Evolutionary conservation across 2,113 vertebrate genomes (phyloP).

Genomic region (Amphiprion percula): DNA sequence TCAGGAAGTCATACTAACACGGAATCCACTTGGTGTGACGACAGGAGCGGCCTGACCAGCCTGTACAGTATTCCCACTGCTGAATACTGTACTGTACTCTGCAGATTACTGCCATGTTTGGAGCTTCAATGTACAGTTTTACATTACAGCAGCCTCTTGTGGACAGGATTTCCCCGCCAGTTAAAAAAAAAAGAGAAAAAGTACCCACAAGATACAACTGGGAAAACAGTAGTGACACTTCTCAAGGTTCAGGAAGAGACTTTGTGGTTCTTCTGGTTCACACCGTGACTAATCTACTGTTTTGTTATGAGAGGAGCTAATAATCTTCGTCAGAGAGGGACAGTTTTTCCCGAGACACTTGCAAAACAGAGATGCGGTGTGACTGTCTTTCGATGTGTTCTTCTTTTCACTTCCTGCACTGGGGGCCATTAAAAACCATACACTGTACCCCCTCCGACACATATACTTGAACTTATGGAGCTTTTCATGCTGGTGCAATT

Average conservation of each 20-base stretch:
- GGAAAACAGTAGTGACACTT: constrained; percentile 44
- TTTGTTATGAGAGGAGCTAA: constrained; percentile 23
- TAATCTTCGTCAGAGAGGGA: constrained; percentile 16
- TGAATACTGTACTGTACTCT: constrained; percentile 17
- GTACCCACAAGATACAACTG: constrained; percentile 8
- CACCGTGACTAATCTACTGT: constrained; percentile 39
- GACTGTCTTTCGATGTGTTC: constrained; percentile 47
- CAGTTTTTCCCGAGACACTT: constrained; percentile 28
- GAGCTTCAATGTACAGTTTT: constrained; percentile 30
- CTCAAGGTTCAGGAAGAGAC: constrained; percentile 39
- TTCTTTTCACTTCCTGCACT: constrained; percentile 24
- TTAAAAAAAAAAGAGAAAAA: constrained; percentile 2
- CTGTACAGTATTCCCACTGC: constrained; percentile 13
- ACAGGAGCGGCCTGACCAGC: constrained; percentile 52
- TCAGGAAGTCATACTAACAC: constrained; percentile 66
- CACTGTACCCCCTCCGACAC: constrained; percentile 8
- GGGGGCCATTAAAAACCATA: constrained; percentile 21
- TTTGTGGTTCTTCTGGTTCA: constrained; percentile 26
- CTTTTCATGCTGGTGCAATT: constrained; percentile 55
- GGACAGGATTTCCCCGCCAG: constrained; percentile 21
- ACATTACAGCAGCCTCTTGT: constrained; percentile 19
- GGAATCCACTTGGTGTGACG: constrained; percentile 55
- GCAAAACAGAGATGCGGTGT: constrained; percentile 28
- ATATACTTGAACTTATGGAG: constrained; percentile 12
- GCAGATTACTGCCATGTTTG: constrained; percentile 27